Evolutionary conservation across 2,888 invertebrate species (phyloP), one percentile per base, ranked within the genome.

Genomic region (Ecliptopera silaceata): DNA sequence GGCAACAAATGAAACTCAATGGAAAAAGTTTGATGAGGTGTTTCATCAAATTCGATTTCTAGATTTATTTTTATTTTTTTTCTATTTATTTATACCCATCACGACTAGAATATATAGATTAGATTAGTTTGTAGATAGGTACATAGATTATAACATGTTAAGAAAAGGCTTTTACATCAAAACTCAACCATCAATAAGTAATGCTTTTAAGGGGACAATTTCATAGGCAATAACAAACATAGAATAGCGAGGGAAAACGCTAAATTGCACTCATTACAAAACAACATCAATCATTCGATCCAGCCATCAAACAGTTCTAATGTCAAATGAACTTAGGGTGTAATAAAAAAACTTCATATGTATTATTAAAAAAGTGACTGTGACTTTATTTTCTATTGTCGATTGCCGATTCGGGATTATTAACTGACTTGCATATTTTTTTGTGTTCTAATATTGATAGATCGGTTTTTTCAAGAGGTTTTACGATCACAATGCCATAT

Each of bases 361-460:
- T 80, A 88, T 89, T 90, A 90, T 91, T 91, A 91, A 91, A 91
- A 91, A 91, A 91, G 86, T 90, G 90, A 91, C 91, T 88, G 86
- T 86, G 85, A 90, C 89, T 90, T 88, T 91, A 91, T 91, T 91
- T n/a, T 88, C 90, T 79, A 91, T 91, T 91, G 91, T 91, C 80
- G 86, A 90, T 84, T 89, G 88, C 85, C 87, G 86, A 89, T 90
- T 89, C 87, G 80, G 89, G 86, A 88, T 91, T 91, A 91, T 90
- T 89, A 90, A 88, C 87, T 91, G 91, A 91, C 91, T 91, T 91
- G 91, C 91, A 89, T 88, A 85, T 88, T 89, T 91, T 82, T 91
- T 91, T 91, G 88, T 91, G 84, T 88, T 86, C 82, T 91, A 90
- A 89, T 91, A 90, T 91, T 91, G 91, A 91, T 91, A 89, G 91